Percentiles rank a stretch among this genome's conserved stretches.
These are phyloP conservation scores for Tetranychus truncatus DNA, from an alignment of 2,888 invertebrate species.

Conservation along the genomic window DNA sequence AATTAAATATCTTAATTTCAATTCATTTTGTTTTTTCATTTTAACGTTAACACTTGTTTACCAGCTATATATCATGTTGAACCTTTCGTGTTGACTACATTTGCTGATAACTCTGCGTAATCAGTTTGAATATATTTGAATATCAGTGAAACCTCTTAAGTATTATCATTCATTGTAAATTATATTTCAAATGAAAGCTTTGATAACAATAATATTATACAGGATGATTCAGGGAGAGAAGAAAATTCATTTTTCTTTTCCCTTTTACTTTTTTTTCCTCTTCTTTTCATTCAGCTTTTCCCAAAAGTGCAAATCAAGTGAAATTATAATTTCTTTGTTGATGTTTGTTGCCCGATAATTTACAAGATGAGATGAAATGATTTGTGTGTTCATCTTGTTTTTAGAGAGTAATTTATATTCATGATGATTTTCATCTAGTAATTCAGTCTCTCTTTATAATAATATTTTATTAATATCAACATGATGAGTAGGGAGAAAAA, in stretches of 20 bases:
- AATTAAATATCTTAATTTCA: no score
- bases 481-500: not conserved
- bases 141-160: no score
- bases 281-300: not conserved
- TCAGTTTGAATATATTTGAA: no score
- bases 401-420: not conserved
- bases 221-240: not conserved
- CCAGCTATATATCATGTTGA: no score
- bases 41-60: no score
- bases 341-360: not conserved
- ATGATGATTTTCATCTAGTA: not conserved
- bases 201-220: no score
- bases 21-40: no score
- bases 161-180: no score
- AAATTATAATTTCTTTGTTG: not conserved
- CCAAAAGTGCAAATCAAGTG: not conserved
- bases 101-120: no score
- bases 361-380: not conserved
- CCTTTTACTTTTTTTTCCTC: not conserved
- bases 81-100: no score
- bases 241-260: not conserved
- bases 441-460: no score
- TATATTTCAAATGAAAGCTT: no score
- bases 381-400: not conserved
- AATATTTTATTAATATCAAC: not conserved